Percentiles rank a stretch among this genome's conserved stretches.
Evolutionary conservation across 2,888 invertebrate species (phyloP).

Genomic region (Deilephila elpenor): DNA sequence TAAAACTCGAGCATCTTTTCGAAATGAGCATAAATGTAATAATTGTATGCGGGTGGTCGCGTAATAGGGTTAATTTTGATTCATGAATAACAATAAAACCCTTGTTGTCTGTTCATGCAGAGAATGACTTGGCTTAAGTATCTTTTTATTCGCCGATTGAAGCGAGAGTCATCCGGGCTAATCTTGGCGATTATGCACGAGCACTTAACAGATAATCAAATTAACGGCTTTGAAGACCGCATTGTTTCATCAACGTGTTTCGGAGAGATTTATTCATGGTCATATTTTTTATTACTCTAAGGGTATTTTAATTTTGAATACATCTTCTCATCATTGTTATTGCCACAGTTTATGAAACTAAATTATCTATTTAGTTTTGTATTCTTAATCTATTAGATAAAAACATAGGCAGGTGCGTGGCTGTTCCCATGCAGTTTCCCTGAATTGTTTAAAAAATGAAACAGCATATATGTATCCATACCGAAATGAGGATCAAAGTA

Average conservation of each 20-base stretch:
- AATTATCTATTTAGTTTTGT: neutral
- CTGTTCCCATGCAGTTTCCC: too few species aligned
- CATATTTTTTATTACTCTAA: neutral
- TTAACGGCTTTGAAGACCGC: conserved; percentile 20
- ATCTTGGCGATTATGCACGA: conserved; percentile 22
- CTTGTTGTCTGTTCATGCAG: neutral
- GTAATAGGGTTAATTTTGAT: conserved; percentile 67
- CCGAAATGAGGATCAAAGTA: too few species aligned
- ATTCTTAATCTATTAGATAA: too few species aligned
- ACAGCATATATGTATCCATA: too few species aligned
- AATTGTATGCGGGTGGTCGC: conserved; percentile 72
- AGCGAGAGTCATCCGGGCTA: conserved; percentile 18
- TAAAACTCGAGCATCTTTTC: conserved; percentile 26
- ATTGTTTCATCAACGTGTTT: conserved; percentile 10
- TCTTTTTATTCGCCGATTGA: conserved; percentile 19
- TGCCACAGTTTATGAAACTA: neutral
- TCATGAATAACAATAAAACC: conserved; percentile 11
- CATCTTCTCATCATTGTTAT: neutral
- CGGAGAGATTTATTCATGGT: conserved; percentile 7
- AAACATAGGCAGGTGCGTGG: too few species aligned
- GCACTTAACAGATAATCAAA: conserved; percentile 27
- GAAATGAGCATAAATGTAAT: conserved; percentile 48
- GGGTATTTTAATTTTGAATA: neutral
- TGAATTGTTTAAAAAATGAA: too few species aligned
- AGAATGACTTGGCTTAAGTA: conserved; percentile 9